Evolutionary conservation across 2,797 vertebrate genomes (phyloP), one percentile per base, ranked within the genome.

Genomic region (Lepilemur ruficaudatus): DNA sequence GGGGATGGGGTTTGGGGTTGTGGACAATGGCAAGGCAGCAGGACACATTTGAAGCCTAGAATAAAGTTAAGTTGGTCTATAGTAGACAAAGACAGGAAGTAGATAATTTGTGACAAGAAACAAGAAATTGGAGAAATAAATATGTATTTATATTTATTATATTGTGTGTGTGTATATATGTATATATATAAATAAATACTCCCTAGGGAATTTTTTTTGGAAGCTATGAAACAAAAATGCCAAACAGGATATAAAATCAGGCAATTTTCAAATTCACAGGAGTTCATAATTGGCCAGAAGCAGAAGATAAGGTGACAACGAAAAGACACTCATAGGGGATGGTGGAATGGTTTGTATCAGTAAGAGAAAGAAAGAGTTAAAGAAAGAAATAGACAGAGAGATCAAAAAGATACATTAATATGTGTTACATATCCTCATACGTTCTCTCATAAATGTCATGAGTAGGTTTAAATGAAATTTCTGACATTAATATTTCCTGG

Each of bases 171-270:
- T 22, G 0, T 55, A 1, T 55, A 8, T 55, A 2, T 55, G 2
- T 52, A 7, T 20, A 9, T 55, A 22, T 55, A 22, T 22, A 55
- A 9, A 55, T 55, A 23, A 23, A 57, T 57, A 57, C 8, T 69
- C 20, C 48, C 41, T 32, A 15, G 10, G 22, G 46, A 65, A 32
- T 4, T 52, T 89, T 87, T 32, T 50, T 9, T 38, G 3, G 25
- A 86, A 95, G 57, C 69, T 38, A 92, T 41, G 43, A 72, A 72
- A 87, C 30, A 95, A 73, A 93, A 81, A 43, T 79, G 41, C 65
- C 23, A 80, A 46, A 25, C 0, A 10, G 9, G 28, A 75, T 1
- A 70, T 22, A 50, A n/a, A 8, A n/a, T 0, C 4, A 76, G 1
- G 3, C 5, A 65, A 57, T 81, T 46, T 85, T 1, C 1, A 73